Percentiles rank a stretch among this genome's conserved stretches.
phyloP scores from a whole-genome alignment of 2,888 invertebrate species.

The Amblyjoppa fuscipennis region DNA sequence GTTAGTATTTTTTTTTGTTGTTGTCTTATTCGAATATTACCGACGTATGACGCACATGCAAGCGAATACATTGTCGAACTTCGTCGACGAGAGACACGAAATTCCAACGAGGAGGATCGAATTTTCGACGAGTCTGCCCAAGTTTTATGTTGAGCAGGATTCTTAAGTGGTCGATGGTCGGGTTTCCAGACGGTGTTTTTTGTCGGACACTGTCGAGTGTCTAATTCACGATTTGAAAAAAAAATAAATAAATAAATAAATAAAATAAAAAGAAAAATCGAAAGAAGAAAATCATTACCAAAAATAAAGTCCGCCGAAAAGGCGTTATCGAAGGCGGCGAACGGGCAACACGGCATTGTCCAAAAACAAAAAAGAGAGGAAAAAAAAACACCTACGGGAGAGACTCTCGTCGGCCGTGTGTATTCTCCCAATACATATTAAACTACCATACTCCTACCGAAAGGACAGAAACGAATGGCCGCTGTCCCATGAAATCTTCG shows the following conservation, averaged over 20 bases:
- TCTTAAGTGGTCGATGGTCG: slow-evolving; percentile 50
- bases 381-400: slow-evolving; percentile 26
- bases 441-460: slow-evolving; percentile 43
- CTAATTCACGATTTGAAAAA: slow-evolving; percentile 61
- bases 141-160: slow-evolving; percentile 48
- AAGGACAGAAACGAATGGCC: slow-evolving; percentile 63
- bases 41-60: background rate
- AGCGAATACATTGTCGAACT: background rate
- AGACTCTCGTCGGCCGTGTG: slow-evolving; percentile 11
- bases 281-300: slow-evolving; percentile 60
- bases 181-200: background rate
- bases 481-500: slow-evolving; percentile 66
- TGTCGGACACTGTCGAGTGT: slow-evolving; percentile 25
- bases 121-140: slow-evolving; percentile 52
- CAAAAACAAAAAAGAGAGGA: slow-evolving; percentile 3
- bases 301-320: slow-evolving; percentile 48
- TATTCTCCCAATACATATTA: slow-evolving; percentile 32
- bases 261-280: too few species aligned
- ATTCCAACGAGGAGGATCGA: slow-evolving; percentile 28
- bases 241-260: too few species aligned
- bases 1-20: slow-evolving; percentile 25
- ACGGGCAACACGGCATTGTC: slow-evolving; percentile 39
- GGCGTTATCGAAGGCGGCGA: slow-evolving; percentile 41
- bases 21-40: background rate
- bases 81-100: background rate